Evolutionary conservation across 2,888 invertebrate genomes (phyloP).

Genomic region (Orthonevra nobilis): DNA sequence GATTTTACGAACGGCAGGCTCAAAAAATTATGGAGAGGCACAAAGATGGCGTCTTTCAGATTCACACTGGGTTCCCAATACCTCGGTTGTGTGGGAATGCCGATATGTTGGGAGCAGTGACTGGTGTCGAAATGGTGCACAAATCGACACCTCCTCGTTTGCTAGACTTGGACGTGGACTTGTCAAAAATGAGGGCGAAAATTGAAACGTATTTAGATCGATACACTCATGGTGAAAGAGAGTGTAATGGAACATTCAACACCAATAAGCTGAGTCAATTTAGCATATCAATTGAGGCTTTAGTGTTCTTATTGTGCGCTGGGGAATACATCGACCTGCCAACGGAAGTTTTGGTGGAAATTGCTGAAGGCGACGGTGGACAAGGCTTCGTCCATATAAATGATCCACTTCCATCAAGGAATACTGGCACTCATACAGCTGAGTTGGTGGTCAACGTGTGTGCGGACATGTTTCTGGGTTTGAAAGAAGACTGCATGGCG

Average conservation of each 20-base stretch:
- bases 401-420: conserved; percentile 74
- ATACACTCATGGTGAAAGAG: conserved; percentile 2
- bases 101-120: conserved; percentile 68
- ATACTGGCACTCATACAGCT: conserved; percentile 76
- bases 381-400: conserved; percentile 73
- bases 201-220: conserved; percentile 71
- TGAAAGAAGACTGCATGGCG: not conserved
- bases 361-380: conserved; percentile 42
- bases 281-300: conserved; percentile 73
- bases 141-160: conserved; percentile 60
- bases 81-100: conserved; percentile 71
- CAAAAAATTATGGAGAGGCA: conserved; percentile 51
- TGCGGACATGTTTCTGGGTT: conserved; percentile 9
- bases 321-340: conserved; percentile 75
- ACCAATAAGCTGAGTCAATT: not conserved
- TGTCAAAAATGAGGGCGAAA: conserved; percentile 68
- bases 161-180: conserved; percentile 16
- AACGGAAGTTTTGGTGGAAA: conserved; percentile 72
- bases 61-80: conserved; percentile 75
- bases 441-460: conserved; percentile 67
- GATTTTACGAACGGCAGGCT: conserved; percentile 71
- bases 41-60: conserved; percentile 70
- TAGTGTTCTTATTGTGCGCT: conserved; percentile 74
- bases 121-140: conserved; percentile 69
- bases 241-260: too few relatives aligned